Percentiles rank a stretch among this genome's conserved stretches.
These are phyloP conservation scores for Clitarchus hookeri DNA, from an alignment of 2,888 invertebrate species.

Conservation along the genomic window DNA sequence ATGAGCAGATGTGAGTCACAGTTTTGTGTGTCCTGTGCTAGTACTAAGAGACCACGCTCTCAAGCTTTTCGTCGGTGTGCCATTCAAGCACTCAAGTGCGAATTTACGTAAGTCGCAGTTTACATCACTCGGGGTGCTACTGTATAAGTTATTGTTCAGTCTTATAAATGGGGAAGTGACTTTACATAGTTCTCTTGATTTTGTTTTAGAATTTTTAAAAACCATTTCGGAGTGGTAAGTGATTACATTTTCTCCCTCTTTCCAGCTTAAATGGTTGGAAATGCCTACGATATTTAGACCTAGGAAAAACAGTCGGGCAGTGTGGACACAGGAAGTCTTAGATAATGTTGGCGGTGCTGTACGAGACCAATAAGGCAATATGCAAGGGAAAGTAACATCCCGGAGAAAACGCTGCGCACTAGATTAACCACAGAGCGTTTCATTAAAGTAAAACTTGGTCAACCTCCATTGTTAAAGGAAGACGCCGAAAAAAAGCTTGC, in stretches of 20 bases:
- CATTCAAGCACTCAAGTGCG: neutral
- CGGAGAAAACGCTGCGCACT: too few relatives aligned
- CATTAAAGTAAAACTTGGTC: too few relatives aligned
- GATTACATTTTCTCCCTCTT: neutral
- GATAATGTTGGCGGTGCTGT: neutral
- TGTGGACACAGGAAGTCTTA: neutral
- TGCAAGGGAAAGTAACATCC: too few relatives aligned
- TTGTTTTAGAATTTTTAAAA: neutral
- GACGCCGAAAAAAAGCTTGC: too few relatives aligned
- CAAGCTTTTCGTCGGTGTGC: neutral
- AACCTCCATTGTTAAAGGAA: too few relatives aligned
- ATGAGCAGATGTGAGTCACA: neutral
- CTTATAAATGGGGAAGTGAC: neutral
- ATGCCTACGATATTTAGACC: neutral
- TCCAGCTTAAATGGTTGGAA: neutral
- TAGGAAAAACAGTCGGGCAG: neutral
- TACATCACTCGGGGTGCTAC: neutral
- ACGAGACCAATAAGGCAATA: neutral
- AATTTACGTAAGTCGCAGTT: neutral
- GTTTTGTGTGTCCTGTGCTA: neutral
- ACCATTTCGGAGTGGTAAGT: neutral
- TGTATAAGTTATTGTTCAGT: neutral
- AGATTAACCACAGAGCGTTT: too few relatives aligned
- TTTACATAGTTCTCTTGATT: neutral
- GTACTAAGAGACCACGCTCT: neutral